A percentile compares a stretch with the other conserved stretches of the same genome.
Conservation (phyloP, 2,113 vertebrate species). For the Hystrix brachyura region DNA sequence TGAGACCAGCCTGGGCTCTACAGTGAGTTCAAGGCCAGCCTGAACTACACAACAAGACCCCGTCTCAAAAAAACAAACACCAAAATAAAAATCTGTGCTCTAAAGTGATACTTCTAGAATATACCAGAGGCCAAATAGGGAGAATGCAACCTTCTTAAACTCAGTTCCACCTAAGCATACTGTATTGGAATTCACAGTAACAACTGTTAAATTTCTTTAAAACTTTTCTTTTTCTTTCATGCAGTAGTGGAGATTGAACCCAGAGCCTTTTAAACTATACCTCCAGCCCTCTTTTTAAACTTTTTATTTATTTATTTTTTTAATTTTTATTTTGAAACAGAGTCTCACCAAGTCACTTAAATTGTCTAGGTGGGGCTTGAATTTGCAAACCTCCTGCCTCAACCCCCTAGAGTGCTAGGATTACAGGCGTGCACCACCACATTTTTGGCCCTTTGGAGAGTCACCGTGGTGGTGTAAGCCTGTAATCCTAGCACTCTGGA, state of each 20-base stretch:
- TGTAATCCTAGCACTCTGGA: background rate
- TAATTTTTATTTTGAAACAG: background rate
- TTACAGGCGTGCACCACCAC: background rate
- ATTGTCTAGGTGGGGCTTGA: background rate
- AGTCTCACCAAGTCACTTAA: background rate
- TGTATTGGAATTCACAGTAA: background rate
- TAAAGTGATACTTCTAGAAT: background rate
- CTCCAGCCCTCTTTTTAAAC: background rate
- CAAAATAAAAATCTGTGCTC: background rate
- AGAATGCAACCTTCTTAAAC: background rate
- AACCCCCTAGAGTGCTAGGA: background rate
- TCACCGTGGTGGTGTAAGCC: background rate
- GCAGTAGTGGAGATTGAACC: background rate
- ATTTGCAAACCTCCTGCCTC: background rate
- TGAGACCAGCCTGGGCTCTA: no score
- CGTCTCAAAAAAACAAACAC: no score
- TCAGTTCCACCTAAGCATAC: background rate
- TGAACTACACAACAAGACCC: no score
- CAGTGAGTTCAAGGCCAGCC: no score
- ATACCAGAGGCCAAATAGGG: background rate
- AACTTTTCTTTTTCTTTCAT: background rate
- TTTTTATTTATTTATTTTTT: no score
- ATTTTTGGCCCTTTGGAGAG: background rate
- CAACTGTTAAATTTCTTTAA: slow-evolving; percentile 10
- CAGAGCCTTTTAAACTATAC: background rate